Conservation (phyloP, 1,140 invertebrate genomes). For the Hylyphantes graminicola region DNA sequence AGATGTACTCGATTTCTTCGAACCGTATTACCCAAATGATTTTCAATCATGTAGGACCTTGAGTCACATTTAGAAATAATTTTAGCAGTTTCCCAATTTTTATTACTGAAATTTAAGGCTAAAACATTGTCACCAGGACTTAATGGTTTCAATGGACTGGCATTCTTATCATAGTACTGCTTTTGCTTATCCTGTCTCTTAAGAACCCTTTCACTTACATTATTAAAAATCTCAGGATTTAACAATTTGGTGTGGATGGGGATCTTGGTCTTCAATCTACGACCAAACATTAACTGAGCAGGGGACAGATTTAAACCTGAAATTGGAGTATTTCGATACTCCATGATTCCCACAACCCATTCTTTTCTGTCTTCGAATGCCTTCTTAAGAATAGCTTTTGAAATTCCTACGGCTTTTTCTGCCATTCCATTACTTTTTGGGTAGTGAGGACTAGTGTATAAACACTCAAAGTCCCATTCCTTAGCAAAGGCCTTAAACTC, state of each 20-base stretch:
- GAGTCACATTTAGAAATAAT: no score
- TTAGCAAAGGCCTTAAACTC: slow-evolving; percentile 11
- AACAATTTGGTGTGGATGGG: slow-evolving; percentile 9
- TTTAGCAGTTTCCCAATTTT: no score
- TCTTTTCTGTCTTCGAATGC: slow-evolving; percentile 3
- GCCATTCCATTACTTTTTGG: slow-evolving; percentile 24
- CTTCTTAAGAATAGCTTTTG: slow-evolving; percentile 14
- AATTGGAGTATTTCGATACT: slow-evolving; percentile 29
- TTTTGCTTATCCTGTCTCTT: no score
- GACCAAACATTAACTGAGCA: neutral
- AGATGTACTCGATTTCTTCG: no score
- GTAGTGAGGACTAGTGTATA: slow-evolving; percentile 1
- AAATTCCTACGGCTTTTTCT: slow-evolving; percentile 7
- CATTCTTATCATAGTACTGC: neutral
- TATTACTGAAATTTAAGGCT: no score
- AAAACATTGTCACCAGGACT: neutral
- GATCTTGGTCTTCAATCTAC: slow-evolving; percentile 4
- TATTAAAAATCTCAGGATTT: slow-evolving; percentile 11
- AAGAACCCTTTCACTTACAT: no score
- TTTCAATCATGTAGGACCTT: no score
- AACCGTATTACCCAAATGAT: no score
- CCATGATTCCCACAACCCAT: slow-evolving; percentile 2
- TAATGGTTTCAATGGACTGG: neutral
- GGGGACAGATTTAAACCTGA: slow-evolving; percentile 7
- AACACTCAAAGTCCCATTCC: slow-evolving; percentile 15